Evolutionary conservation across 2,797 vertebrate genomes (phyloP), one percentile per base, ranked within the genome.

Genomic region (Bradypodion ventrale): DNA sequence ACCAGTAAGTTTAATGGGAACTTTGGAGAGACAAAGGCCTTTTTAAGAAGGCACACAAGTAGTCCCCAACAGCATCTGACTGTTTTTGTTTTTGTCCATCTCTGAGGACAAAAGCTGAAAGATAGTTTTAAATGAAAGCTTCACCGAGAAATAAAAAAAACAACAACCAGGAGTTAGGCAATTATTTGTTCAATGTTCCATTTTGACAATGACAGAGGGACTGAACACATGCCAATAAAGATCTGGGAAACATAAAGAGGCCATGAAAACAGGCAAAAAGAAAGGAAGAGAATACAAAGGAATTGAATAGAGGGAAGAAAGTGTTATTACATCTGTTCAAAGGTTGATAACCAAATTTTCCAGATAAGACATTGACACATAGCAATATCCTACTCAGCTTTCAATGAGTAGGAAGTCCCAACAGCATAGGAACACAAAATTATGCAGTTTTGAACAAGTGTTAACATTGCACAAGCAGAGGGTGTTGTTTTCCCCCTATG

Each of bases 91-190:
- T 80, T 68, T 68, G 0, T 37, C 1, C 29, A 44, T 32, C 23
- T 83, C 76, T 78, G 32, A 87, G 13, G 2, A 80, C 15, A 89
- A 62, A 91, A 87, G 83, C 1, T 63, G 19, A 88, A 29, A 1
- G 46, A 69, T 21, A 2, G 0, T 82, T 87, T 89, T 82, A 85
- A 85, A 88, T 27, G 19, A 87, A 82, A 16, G 0, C 68, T 46
- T 88, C 80, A 23, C 56, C 32, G 85, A 90, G 87, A 8, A 15
- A 46, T n/a, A 66, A 5, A 15, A 27, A 40, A 3, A 83, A 7
- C n/a, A n/a, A n/a, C n/a, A 49, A n/a, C n/a, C n/a, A 70, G 69
- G n/a, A 0, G 68, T 23, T 16, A 16, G 78, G 59, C 56, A 40
- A 10, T n/a, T n/a, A 42, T 72, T 84, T 7, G 80, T n/a, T n/a